phyloP scores from a whole-genome alignment of 2,113 vertebrate genomes.

The Leptosomus discolor region DNA sequence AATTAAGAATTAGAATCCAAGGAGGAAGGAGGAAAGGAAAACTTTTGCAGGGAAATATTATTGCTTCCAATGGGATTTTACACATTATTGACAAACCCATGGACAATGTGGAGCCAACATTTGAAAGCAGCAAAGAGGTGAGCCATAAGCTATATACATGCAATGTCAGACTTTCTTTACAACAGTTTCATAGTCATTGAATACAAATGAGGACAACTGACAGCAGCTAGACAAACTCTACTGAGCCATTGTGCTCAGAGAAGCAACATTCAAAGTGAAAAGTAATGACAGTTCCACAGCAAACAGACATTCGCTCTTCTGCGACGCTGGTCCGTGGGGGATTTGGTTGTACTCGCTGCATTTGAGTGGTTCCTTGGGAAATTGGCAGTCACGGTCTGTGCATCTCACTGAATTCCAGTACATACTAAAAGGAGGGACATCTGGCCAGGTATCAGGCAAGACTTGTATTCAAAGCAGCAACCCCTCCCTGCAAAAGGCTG shows the following conservation, averaged over 20 bases:
- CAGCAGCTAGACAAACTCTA: neutral
- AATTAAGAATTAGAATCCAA: conserved; percentile 80
- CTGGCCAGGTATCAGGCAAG: neutral
- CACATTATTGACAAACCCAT: conserved; percentile 88
- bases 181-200: neutral
- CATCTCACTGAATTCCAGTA: neutral
- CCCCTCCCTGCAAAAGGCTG: rapidly evolving
- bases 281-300: neutral
- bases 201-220: neutral
- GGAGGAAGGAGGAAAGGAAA: conserved; percentile 79
- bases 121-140: conserved; percentile 82
- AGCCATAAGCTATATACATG: neutral
- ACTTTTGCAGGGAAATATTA: conserved; percentile 79
- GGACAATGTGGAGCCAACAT: conserved; percentile 76
- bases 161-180: neutral
- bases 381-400: neutral
- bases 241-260: neutral
- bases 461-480: neutral
- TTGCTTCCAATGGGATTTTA: conserved; percentile 89
- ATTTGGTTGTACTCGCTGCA: neutral
- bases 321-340: neutral
- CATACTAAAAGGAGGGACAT: neutral
- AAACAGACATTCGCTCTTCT: neutral
- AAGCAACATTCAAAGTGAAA: neutral
- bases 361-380: neutral